Conservation (phyloP, 2,797 vertebrate genomes). For the Hypotaenidia okinawae region DNA sequence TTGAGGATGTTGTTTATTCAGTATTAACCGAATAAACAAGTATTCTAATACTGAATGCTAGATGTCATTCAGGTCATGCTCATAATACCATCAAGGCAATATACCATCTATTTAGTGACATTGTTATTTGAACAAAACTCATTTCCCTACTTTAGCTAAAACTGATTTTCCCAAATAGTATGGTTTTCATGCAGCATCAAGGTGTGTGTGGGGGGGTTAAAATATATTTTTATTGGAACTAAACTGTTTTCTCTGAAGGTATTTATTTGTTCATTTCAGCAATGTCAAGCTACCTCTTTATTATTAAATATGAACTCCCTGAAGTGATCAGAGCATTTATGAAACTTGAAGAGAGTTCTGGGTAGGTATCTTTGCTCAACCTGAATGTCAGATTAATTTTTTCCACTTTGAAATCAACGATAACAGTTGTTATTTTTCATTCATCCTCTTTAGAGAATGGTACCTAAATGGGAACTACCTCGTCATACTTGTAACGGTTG, state of each 20-base stretch:
- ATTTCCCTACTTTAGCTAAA: not conserved
- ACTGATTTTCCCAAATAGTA: not conserved
- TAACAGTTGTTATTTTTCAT: not conserved
- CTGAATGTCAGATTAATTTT: not conserved
- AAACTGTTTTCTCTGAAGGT: not conserved
- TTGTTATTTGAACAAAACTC: not conserved
- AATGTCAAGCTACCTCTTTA: slow-evolving; percentile 99
- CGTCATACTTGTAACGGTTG: slow-evolving; percentile 90
- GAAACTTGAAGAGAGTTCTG: slow-evolving; percentile 87
- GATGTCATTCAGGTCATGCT: not conserved
- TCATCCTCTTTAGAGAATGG: slow-evolving; percentile 86
- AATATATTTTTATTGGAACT: not conserved
- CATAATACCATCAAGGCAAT: not conserved
- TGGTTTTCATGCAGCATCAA: not conserved
- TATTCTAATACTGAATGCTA: not conserved
- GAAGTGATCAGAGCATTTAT: slow-evolving; percentile 93
- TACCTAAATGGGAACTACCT: slow-evolving; percentile 97
- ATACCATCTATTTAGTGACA: not conserved
- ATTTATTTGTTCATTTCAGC: slow-evolving; percentile 78
- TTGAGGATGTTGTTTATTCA: not conserved
- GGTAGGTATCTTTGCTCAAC: slow-evolving; percentile 79
- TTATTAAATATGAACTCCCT: slow-evolving; percentile 98
- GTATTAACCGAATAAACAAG: not conserved
- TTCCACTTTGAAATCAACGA: not conserved
- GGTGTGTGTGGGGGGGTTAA: not conserved